These are phyloP conservation scores for Tachypleus tridentatus DNA, from an alignment of 1,140 invertebrate species.

Conservation along the genomic window DNA sequence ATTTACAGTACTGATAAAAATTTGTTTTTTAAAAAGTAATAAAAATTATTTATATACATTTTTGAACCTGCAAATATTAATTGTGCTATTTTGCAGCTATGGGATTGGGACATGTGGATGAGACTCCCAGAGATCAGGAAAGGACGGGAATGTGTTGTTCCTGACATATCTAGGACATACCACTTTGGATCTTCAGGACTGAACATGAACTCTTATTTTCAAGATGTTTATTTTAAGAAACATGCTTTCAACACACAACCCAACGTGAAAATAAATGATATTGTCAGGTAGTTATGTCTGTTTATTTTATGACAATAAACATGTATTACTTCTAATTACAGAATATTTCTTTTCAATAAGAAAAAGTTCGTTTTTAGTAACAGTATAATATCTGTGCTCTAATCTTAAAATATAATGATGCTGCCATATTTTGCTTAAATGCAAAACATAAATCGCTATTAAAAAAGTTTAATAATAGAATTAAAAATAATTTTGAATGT, in stretches of 20 bases:
- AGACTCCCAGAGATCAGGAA: slow-evolving; percentile 43
- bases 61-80: no score
- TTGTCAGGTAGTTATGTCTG: slow-evolving; percentile 38
- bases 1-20: no score
- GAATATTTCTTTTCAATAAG: no score
- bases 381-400: neutral
- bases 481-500: no score
- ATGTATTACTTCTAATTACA: no score
- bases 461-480: no score
- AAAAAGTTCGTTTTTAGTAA: neutral
- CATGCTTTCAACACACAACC: slow-evolving; percentile 46
- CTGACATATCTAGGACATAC: slow-evolving; percentile 53
- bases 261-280: slow-evolving; percentile 40
- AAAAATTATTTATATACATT: no score
- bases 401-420: no score
- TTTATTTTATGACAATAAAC: neutral
- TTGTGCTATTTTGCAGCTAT: slow-evolving; percentile 31
- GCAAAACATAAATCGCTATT: no score
- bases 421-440: no score
- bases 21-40: no score
- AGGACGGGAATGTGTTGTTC: slow-evolving; percentile 50
- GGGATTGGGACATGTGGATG: slow-evolving; percentile 66
- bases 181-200: slow-evolving; percentile 53
- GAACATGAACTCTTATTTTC: slow-evolving; percentile 56
- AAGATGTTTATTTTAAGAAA: slow-evolving; percentile 49